Evolutionary conservation across 2,888 invertebrate species (phyloP), one percentile per base, ranked within the genome.

Genomic region (Tuberolachnus salignus): DNA sequence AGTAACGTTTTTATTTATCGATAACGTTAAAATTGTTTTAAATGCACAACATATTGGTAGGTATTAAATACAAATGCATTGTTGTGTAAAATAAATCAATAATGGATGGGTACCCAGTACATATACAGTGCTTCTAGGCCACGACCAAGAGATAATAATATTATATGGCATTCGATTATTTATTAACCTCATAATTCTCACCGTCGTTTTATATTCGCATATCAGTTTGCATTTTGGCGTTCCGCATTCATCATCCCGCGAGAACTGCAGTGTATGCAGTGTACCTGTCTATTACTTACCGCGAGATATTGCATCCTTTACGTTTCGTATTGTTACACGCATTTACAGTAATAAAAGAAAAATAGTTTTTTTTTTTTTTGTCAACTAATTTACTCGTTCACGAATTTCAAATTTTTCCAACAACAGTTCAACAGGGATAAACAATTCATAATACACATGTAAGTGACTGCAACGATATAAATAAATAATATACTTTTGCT

Each of bases 141-240:
- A 42, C 34, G 14, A 9, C 19, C 34, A 42, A 51, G 53, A 53
- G 23, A 53, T 53, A 53, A 53, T 53, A 53, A 34, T 34, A 6
- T 42, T 19, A 19, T 42, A 19, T 69, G 53, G 19, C 19, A 19
- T 34, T 51, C 11, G 26, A 67, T 67, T n/a, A 67, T 51, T 67
- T 34, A 51, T 19, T 26, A 51, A 67, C 1, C 51, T 51, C 34
- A 19, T 69, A 1, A 34, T 26, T 53, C 11, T 67, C 19, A 19
- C 8, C 14, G 9, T 69, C 19, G 23, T 53, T 42, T 69, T 53
- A 9, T 19, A 53, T 34, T 53, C 19, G 19, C 69, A 53, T n/a
- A n/a, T 53, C 51, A 34, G 34, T 53, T 69, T 11, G 9, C 16
- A 34, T 19, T 34, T 26, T 69, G 46, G 13, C 53, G 34, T 53